phyloP scores from a whole-genome alignment of 2,797 vertebrate genomes.

The Melopsittacus undulatus region DNA sequence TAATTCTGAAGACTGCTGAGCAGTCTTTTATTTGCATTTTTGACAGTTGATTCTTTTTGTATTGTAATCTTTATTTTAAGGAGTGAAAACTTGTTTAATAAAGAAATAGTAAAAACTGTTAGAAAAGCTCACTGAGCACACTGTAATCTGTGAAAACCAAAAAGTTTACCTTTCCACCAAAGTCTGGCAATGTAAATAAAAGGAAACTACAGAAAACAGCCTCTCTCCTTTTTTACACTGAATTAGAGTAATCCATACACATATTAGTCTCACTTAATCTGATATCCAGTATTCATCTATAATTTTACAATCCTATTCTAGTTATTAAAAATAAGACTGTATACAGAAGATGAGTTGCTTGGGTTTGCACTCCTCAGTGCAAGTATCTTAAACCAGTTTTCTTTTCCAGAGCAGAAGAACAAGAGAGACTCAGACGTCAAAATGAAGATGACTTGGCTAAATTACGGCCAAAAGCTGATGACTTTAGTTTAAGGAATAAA shows the following conservation, averaged over 20 bases:
- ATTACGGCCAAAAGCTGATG: constrained; percentile 78
- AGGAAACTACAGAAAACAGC: constrained; percentile 52
- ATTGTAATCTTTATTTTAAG: constrained; percentile 4
- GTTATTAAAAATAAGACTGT: not conserved
- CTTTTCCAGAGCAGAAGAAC: constrained; percentile 68
- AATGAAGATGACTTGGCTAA: constrained; percentile 70
- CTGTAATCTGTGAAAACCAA: not conserved
- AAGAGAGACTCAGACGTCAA: constrained; percentile 41
- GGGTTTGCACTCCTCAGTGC: not conserved
- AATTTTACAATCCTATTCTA: not conserved
- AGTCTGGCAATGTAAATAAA: constrained; percentile 60
- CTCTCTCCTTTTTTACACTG: constrained; percentile 26
- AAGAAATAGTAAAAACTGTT: not conserved
- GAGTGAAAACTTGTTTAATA: not conserved
- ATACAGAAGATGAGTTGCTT: not conserved
- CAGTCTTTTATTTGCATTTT: constrained; percentile 32
- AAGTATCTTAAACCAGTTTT: constrained; percentile 32
- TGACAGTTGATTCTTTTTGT: not conserved
- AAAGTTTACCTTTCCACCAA: not conserved
- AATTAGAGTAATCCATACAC: not conserved
- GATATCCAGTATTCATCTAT: not conserved
- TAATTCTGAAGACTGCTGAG: constrained; percentile 39
- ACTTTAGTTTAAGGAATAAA: constrained; percentile 82
- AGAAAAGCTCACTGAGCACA: not conserved
- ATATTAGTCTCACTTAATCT: not conserved